Conservation (phyloP, 2,113 vertebrate species). For the Pterophyllum scalare region DNA sequence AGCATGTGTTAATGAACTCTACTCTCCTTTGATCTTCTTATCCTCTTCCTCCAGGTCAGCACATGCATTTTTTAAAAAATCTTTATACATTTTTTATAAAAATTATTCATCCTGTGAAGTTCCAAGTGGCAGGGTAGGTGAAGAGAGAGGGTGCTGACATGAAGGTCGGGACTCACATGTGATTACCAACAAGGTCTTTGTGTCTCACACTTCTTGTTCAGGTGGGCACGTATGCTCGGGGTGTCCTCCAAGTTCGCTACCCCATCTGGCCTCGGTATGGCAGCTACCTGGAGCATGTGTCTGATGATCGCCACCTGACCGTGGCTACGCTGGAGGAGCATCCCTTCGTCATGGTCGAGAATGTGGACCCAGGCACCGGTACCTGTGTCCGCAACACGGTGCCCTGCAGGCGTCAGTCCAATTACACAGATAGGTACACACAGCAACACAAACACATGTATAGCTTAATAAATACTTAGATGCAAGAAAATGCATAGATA, state of each 20-base stretch:
- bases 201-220: conserved; percentile 55
- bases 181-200: not conserved
- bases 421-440: conserved; percentile 87
- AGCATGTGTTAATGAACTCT: conserved; percentile 35
- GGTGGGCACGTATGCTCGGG: conserved; percentile 92
- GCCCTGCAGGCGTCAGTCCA: conserved; percentile 94
- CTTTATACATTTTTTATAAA: conserved; percentile 1
- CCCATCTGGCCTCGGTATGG: conserved; percentile 97
- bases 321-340: conserved; percentile 97
- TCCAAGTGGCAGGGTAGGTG: conserved; percentile 8
- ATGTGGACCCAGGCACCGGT: conserved; percentile 90
- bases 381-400: conserved; percentile 97
- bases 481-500: not conserved
- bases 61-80: conserved; percentile 27
- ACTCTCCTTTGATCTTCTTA: conserved; percentile 56
- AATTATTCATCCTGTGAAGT: not conserved
- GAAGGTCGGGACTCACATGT: conserved; percentile 1
- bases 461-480: not conserved
- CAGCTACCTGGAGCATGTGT: conserved; percentile 89
- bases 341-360: conserved; percentile 97
- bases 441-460: not conserved
- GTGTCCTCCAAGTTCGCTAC: conserved; percentile 94
- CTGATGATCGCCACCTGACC: conserved; percentile 91
- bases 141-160: not conserved
- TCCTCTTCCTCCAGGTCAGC: conserved; percentile 52